Evolutionary conservation across 1,140 invertebrate genomes (phyloP).

Genomic region (Goniozus legneri): DNA sequence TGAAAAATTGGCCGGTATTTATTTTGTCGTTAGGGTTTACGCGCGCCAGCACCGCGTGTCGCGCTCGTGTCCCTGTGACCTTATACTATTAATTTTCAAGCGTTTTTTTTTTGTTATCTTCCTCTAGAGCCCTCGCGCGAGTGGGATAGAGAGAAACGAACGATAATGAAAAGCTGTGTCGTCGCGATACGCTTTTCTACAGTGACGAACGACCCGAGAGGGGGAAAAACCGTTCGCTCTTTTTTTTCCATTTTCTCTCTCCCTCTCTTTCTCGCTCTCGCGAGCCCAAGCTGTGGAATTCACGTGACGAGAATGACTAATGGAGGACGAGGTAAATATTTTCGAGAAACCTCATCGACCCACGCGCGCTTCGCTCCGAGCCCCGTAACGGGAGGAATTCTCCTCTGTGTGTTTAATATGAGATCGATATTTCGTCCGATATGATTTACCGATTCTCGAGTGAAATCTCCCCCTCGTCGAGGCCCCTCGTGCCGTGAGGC

Average conservation of each 20-base stretch:
- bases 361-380: too few relatives aligned
- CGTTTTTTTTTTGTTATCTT: too few relatives aligned
- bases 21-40: neutral
- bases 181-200: neutral
- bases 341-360: neutral
- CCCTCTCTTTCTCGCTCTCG: neutral
- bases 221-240: neutral
- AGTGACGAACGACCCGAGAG: neutral
- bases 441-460: too few relatives aligned
- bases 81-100: neutral
- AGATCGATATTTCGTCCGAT: too few relatives aligned
- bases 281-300: neutral
- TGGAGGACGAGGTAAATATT: neutral
- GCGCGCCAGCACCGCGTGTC: too few relatives aligned
- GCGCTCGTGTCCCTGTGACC: neutral
- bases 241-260: neutral
- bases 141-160: neutral
- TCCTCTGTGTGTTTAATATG: too few relatives aligned
- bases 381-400: too few relatives aligned
- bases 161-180: neutral
- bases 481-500: too few relatives aligned
- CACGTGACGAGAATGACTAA: neutral
- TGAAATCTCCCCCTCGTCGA: too few relatives aligned
- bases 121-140: neutral
- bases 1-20: constrained; percentile 23